Evolutionary conservation across 2,888 invertebrate genomes (phyloP).

Genomic region (Masnerella sp.): DNA sequence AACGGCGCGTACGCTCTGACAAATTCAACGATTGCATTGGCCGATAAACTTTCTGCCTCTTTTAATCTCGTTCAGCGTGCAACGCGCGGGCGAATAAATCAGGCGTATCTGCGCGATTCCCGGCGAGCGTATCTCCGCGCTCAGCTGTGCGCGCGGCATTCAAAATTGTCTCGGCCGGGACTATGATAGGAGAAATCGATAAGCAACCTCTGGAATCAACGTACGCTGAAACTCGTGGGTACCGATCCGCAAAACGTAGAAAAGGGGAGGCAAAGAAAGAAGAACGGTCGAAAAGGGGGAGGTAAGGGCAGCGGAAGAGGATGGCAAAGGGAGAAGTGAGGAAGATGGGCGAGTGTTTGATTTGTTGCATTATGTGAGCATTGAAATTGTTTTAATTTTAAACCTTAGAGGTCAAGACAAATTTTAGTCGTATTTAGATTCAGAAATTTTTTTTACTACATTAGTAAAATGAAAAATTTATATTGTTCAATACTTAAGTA

Average conservation of each 20-base stretch:
- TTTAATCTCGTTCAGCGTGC: constrained; percentile 57
- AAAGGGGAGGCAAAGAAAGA: constrained; percentile 46
- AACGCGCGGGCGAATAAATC: constrained; percentile 51
- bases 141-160: constrained; percentile 56
- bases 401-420: too few relatives aligned
- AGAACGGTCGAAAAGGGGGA: constrained; percentile 20
- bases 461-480: too few relatives aligned
- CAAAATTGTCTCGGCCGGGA: constrained; percentile 59
- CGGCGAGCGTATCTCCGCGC: constrained; percentile 43
- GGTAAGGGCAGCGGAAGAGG: constrained; percentile 12
- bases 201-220: constrained; percentile 54
- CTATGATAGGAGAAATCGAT: constrained; percentile 60
- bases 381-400: too few relatives aligned
- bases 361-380: too few relatives aligned
- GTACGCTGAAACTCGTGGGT: constrained; percentile 55
- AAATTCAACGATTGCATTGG: constrained; percentile 57
- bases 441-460: too few relatives aligned
- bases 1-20: constrained; percentile 59
- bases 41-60: constrained; percentile 57
- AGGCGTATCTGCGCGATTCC: constrained; percentile 56
- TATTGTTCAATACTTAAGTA: too few relatives aligned
- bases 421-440: too few relatives aligned
- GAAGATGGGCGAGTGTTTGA: too few relatives aligned
- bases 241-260: constrained; percentile 54
- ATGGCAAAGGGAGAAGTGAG: too few relatives aligned